Conservation (phyloP, 1,140 invertebrate species). For the Ganaspis sp. region DNA sequence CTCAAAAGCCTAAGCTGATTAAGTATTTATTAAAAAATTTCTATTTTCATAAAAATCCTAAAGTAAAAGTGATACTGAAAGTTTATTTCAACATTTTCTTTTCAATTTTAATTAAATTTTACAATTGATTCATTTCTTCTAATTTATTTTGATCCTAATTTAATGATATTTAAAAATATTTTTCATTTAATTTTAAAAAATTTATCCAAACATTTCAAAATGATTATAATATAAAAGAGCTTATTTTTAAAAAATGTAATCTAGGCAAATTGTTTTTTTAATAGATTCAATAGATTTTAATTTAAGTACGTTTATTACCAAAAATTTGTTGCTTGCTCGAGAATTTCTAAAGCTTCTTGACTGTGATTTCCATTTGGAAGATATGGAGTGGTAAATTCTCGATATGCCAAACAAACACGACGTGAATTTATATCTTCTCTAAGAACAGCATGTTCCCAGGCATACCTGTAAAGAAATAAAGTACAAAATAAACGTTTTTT, state of each 20-base stretch:
- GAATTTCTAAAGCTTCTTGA: conserved; percentile 79
- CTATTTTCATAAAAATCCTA: no score
- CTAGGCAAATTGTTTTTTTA: neutral
- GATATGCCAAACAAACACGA: conserved; percentile 93
- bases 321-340: conserved; percentile 80
- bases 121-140: no score
- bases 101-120: no score
- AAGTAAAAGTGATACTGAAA: no score
- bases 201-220: no score
- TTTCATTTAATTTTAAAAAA: no score
- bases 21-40: no score
- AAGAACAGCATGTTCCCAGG: conserved; percentile 93
- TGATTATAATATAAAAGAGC: no score
- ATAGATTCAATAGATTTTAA: neutral
- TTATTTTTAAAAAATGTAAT: no score
- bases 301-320: conserved; percentile 66
- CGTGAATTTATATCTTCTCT: conserved; percentile 87
- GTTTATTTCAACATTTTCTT: no score
- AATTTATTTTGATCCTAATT: no score
- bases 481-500: neutral
- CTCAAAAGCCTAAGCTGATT: neutral
- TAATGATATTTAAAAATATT: no score
- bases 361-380: conserved; percentile 79
- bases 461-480: conserved; percentile 76
- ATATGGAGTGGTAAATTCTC: conserved; percentile 94